Evolutionary conservation across 2,113 vertebrate genomes (phyloP), one percentile per base, ranked within the genome.

Genomic region (Chitala chitala): DNA sequence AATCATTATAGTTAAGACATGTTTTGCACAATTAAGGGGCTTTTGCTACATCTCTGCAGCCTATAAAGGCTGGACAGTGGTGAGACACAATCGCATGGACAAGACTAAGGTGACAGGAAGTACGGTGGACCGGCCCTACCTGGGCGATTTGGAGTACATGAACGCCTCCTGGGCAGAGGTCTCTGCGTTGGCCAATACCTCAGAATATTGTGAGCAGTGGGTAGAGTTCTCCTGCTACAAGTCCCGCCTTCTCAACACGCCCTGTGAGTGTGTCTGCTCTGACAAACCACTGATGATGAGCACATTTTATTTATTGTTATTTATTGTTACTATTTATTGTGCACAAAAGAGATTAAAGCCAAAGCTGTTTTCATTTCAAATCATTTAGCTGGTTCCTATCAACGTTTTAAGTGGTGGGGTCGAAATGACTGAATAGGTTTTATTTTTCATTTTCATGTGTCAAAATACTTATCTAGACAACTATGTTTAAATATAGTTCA

Each of bases 131-230:
- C 89, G 73, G 51, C 97, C 94, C 0, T 98, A 92, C 78, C 88
- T 98, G 50, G 95, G 91, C 8, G 71, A 92, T 0, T 87, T 98
- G 77, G 89, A 93, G 74, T 99, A 98, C 79, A 95, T 94, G 91
- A 98, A 98, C 0, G 94, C 96, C 2, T 93, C 94, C 8, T 98
- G 95, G 96, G 95, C 93, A 0, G 96, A 97, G 82, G 95, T 97
- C 56, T 92, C 92, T 0, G 94, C 96, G 0, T 86, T 99, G 71
- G 95, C 96, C 74, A 97, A 97, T 0, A 94, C 91, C 6, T 98
- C 97, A 0, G 86, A 94, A 77, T 96, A 97, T 81, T 99, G 97
- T 3, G 95, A 99, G 79, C 97, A 99, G 86, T 94, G 91, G 89
- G 94, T 99, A 0, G 95, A 98, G 79, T 91, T 95, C 78, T 92